Percentiles rank a stretch among this genome's conserved stretches.
These are phyloP conservation scores for Melitaea cinxia DNA, from an alignment of 1,140 invertebrate species.

Conservation along the genomic window DNA sequence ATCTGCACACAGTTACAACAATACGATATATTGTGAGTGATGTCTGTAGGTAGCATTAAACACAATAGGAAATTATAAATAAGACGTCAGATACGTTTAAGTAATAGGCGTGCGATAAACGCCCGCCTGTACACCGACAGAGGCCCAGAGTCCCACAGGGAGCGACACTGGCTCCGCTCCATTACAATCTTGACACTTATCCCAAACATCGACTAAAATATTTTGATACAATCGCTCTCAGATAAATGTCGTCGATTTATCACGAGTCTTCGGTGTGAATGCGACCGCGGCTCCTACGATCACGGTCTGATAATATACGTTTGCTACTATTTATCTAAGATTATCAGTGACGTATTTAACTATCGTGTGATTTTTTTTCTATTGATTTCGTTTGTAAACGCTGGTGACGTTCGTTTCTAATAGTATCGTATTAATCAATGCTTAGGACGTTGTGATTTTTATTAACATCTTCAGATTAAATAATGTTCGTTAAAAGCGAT, in stretches of 20 bases:
- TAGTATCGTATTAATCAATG: constrained; percentile 51
- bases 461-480: constrained; percentile 15
- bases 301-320: constrained; percentile 56
- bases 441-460: constrained; percentile 18
- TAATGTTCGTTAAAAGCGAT: constrained; percentile 23
- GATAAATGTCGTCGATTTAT: constrained; percentile 76
- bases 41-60: constrained; percentile 2
- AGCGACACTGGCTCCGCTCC: constrained; percentile 45
- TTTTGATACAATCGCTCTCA: constrained; percentile 73
- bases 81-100: constrained; percentile 30
- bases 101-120: constrained; percentile 28
- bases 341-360: constrained; percentile 64
- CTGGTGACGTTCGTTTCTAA: constrained; percentile 49
- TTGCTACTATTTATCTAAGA: constrained; percentile 65
- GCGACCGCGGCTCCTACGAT: constrained; percentile 48
- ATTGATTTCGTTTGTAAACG: constrained; percentile 45
- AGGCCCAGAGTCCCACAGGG: constrained; percentile 44
- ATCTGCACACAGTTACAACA: constrained; percentile 5
- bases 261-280: constrained; percentile 55
- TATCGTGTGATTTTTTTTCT: constrained; percentile 54
- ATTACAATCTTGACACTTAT: constrained; percentile 67
- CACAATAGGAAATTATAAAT: constrained; percentile 33
- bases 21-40: constrained; percentile 9
- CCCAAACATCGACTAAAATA: constrained; percentile 69
- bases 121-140: constrained; percentile 35